A percentile compares a stretch with the other conserved stretches of the same genome.
phyloP scores from a whole-genome alignment of 2,113 vertebrate genomes.

The Lophius piscatorius region DNA sequence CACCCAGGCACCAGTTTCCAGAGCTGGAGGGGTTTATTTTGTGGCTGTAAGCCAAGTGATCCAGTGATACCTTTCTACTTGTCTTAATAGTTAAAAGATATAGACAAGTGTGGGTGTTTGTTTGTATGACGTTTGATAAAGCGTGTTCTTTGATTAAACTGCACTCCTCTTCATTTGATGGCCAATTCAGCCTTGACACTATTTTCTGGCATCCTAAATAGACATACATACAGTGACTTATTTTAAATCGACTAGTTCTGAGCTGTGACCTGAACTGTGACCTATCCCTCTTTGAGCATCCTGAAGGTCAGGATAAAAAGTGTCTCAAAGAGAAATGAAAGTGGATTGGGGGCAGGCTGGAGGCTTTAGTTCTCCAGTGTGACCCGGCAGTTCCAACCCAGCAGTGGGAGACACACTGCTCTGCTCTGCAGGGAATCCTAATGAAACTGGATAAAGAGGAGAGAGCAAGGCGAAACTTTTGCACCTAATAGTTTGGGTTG shows the following conservation, averaged over 20 bases:
- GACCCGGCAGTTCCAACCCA: constrained; percentile 64
- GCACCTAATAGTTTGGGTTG: constrained; percentile 29
- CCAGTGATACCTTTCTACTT: constrained; percentile 67
- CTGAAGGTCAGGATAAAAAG: constrained; percentile 69
- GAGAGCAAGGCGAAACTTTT: constrained; percentile 19
- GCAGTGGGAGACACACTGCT: constrained; percentile 64
- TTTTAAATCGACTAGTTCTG: constrained; percentile 47
- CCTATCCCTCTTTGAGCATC: constrained; percentile 54
- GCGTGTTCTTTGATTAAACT: constrained; percentile 39
- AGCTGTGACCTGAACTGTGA: constrained; percentile 66
- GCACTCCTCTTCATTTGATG: constrained; percentile 27
- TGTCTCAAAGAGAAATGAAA: constrained; percentile 27
- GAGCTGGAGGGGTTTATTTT: constrained; percentile 76
- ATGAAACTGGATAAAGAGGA: constrained; percentile 29
- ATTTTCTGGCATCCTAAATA: constrained; percentile 44
- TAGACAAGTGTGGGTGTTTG: constrained; percentile 35
- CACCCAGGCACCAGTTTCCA: constrained; percentile 69
- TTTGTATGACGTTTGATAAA: constrained; percentile 66
- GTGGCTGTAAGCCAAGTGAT: constrained; percentile 79
- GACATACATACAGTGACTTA: constrained; percentile 41
- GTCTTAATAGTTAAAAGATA: constrained; percentile 73
- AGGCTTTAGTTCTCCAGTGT: constrained; percentile 66
- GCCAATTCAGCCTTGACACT: constrained; percentile 36
- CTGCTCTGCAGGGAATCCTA: constrained; percentile 61
- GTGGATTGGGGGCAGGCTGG: constrained; percentile 32